These are phyloP conservation scores for Papio anubis DNA, from an alignment of 2,113 vertebrate species.

Conservation along the genomic window DNA sequence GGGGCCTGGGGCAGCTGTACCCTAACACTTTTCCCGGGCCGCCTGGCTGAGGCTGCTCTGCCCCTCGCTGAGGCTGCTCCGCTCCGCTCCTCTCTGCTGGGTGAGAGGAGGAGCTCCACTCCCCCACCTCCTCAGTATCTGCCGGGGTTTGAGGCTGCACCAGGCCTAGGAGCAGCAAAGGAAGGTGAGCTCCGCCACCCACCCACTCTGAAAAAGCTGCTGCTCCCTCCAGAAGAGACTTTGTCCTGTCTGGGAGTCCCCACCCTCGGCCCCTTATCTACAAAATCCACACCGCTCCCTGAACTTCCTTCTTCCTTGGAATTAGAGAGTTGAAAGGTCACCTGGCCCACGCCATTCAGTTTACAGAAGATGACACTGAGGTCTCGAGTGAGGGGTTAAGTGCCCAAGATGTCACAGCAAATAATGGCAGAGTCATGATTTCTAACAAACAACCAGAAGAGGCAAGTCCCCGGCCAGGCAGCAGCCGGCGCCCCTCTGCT, in stretches of 20 bases:
- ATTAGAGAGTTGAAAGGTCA: neutral
- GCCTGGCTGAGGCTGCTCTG: accelerated
- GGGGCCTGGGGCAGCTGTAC: neutral
- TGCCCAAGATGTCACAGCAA: neutral
- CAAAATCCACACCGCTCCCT: neutral
- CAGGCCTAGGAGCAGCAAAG: neutral
- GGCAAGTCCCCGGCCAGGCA: neutral
- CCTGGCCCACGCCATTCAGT: neutral
- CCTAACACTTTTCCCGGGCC: neutral
- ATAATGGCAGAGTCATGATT: neutral
- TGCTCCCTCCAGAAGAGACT: neutral
- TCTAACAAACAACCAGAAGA: neutral
- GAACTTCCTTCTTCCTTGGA: neutral
- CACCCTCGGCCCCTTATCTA: neutral
- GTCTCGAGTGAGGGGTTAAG: neutral
- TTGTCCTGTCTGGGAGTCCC: neutral
- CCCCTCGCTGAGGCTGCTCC: accelerated
- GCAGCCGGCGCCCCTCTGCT: neutral
- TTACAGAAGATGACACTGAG: neutral
- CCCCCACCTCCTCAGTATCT: neutral
- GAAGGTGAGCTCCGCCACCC: neutral
- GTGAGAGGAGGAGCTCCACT: neutral
- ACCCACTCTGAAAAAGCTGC: neutral
- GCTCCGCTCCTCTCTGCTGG: neutral
- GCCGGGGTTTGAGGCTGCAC: too few relatives aligned